Base-by-base conservation (phyloP, 2,888 invertebrate genomes). In the Diarsia dahlii region DNA sequence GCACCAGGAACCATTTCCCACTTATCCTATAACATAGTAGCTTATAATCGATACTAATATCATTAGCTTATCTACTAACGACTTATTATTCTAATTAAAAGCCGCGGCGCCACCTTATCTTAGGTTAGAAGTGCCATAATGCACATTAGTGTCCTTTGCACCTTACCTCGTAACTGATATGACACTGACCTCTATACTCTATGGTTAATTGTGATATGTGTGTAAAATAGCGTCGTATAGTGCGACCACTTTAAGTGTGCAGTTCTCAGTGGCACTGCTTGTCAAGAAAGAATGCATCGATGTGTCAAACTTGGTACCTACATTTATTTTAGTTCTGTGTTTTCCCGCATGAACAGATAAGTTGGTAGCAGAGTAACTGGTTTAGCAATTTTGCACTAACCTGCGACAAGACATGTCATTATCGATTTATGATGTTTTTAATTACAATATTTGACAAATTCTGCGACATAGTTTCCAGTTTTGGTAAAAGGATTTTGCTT, bases 71-170 rank as follows among this genome's bases (percentile, higher is more conserved):
- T 83, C 82, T 71, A 4, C 20, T 20, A 58, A 83, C 46, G 69
- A 72, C 63, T 13, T 80, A 68, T 82, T 83, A 82, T 72, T 67
- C 70, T 71, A 76, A 83, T 72, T 76, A 76, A 76, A 70, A 5
- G 58, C 28, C 18, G 3, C 50, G 60, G 67, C 79, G 68, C 79
- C 68, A 56, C 34, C 54, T 81, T 81, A 81, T 81, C 84, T 12
- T 39, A 50, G 48, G 68, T 71, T 71, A 74, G 48, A 72, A 74
- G 62, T 80, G 68, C 48, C 13, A n/a, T 71, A 67, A 68, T 66
- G 56, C 50, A 46, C 34, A 65, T 74, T 77, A 74, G 68, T 65
- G 64, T 73, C 50, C 52, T 52, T 84, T 77, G 70, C 58, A 77
- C 84, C 84, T 82, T 84, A 58, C 28, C 23, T 6, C 23, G 60